Evolutionary conservation across 2,888 invertebrate genomes (phyloP), one percentile per base, ranked within the genome.

Genomic region (Galeopsomyia nigrocyanea): DNA sequence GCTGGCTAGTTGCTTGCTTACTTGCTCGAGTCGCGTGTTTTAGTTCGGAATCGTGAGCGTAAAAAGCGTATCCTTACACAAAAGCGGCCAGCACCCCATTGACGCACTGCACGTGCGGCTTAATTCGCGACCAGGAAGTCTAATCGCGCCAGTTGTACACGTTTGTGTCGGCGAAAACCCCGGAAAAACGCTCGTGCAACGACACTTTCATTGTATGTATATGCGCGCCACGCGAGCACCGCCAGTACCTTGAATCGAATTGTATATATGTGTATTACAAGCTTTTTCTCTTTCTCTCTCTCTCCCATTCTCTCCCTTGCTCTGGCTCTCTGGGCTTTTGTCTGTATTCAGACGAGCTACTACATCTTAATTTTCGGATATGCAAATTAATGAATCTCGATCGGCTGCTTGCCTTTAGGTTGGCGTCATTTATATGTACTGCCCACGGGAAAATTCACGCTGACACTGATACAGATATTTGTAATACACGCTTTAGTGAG

Each of bases 171-270:
- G 10, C 39, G 39, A 39, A 39, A 39, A 39, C 2, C 13, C 39
- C 39, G 39, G 39, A 39, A 39, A 39, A 39, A 39, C 39, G 39
- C 13, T 39, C 39, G 39, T 19, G 17, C n/a, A 19, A 51, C n/a
- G 19, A 51, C 51, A 51, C 51, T 51, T 17, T 51, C 51, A 73
- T 73, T 73, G 68, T 69, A 69, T 69, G 73, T 31, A 73, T 73
- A 73, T 69, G 50, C 55, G 64, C 49, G 3, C 6, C 51, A 10
- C 17, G 21, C 14, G 39, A n/a, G 31, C n/a, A 51, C 26, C 7
- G 19, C n/a, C n/a, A n/a, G 19, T n/a, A 51, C 51, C 39, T 31
- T 21, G 19, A 55, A 50, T 56, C 31, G 17, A 21, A 51, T 51
- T 51, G 51, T 51, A 7, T 51, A 17, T 50, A 50, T 51, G n/a